Base-by-base conservation (phyloP, 2,888 invertebrate genomes). In the Bugula neritina region DNA sequence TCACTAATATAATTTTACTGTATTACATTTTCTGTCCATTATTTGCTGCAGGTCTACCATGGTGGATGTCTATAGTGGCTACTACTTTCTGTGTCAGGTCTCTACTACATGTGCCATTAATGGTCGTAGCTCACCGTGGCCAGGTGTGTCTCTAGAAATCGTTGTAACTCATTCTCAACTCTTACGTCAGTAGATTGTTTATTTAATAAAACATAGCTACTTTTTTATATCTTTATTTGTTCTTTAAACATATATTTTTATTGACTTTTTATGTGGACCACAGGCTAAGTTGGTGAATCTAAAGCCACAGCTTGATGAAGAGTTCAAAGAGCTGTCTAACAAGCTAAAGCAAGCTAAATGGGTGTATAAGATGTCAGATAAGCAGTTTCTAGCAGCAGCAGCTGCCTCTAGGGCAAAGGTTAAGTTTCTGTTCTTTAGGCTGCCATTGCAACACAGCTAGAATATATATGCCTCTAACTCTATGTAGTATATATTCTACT, bases 41-140 rank as follows among this genome's bases (percentile, higher is more conserved):
- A 17, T 52, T 10, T 52, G 21, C 25, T 57, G 13, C 25, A 63
- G 63, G 31, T 34, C 63, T 63, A 10, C 63, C 63, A 29, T 63
- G 63, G 63, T 63, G 63, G 63, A 31, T 34, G 31, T 25, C 31
- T 29, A 34, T 63, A 34, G 31, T 63, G 5, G 10, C 27, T 31
- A 63, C 63, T 34, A 63, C 63, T 31, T 63, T 63, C 63, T 63
- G 63, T 34, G 31, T 63, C 27, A 21, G 63, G 27, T 31, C 63
- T 13, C 5, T 63, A 21, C 10, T 63, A 31, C 29, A 25, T 31
- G 31, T 63, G 5, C 63, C 63, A 31, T 5, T 63, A 17, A 63
- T 31, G 31, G 63, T 63, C 2, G 63, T 31, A 2, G 63, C 63
- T 31, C 27, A 63, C 10, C 63, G 63, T n/a, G 31, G 31, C 10